A percentile compares a stretch with the other conserved stretches of the same genome.
Evolutionary conservation across 2,113 vertebrate genomes (phyloP).

Genomic region (Oenanthe oenanthe): DNA sequence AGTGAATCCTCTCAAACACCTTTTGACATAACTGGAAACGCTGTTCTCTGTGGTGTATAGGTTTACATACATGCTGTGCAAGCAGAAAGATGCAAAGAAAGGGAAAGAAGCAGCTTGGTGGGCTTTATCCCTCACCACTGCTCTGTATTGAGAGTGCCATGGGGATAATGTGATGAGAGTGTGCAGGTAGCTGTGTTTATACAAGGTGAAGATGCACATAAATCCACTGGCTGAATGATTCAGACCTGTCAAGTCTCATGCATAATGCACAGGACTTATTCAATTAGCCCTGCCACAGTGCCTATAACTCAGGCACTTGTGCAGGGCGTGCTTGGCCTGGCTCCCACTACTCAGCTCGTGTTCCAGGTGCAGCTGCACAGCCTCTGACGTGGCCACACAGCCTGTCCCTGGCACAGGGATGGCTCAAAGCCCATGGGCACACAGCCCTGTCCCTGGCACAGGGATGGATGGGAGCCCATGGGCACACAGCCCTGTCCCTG

Average conservation of each 20-base stretch:
- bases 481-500: accelerated
- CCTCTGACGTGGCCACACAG: accelerated
- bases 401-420: too few relatives aligned
- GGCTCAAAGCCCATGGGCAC: background rate
- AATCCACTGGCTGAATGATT: slow-evolving; percentile 10
- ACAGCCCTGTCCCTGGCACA: accelerated
- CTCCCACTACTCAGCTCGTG: accelerated
- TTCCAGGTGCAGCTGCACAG: background rate
- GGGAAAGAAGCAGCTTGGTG: background rate
- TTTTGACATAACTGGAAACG: background rate
- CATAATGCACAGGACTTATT: slow-evolving; percentile 1
- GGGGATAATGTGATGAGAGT: background rate
- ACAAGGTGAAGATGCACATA: slow-evolving; percentile 22
- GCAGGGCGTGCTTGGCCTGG: background rate
- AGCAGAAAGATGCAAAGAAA: background rate
- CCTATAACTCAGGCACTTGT: background rate
- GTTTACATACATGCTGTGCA: background rate
- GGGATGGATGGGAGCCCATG: too few relatives aligned
- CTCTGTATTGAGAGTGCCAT: background rate
- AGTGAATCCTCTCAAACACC: background rate
- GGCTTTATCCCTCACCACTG: background rate
- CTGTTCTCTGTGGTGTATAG: background rate
- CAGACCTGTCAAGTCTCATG: background rate
- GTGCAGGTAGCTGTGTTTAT: slow-evolving; percentile 33
- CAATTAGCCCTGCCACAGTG: slow-evolving; percentile 9